Evolutionary conservation across 2,888 invertebrate genomes (phyloP).

Genomic region (Hydropsyche betteni): DNA sequence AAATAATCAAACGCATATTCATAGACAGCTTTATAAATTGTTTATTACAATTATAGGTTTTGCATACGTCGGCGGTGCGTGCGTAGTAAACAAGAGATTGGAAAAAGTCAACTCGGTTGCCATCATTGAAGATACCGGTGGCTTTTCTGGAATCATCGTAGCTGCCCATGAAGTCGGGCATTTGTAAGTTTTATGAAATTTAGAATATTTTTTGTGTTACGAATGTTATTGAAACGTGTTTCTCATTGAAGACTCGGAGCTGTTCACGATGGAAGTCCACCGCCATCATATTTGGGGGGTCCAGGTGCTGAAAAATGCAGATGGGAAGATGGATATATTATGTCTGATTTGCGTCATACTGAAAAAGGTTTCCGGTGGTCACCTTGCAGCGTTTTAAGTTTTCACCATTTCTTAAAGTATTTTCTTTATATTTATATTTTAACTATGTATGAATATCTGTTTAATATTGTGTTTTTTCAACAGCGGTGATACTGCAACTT

Average conservation of each 20-base stretch:
- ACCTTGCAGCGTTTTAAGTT: constrained; percentile 90
- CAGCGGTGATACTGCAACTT: constrained; percentile 94
- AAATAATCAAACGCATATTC: too few relatives aligned
- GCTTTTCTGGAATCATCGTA: constrained; percentile 95
- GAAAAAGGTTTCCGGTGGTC: constrained; percentile 96
- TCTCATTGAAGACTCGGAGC: constrained; percentile 78
- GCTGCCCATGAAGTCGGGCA: constrained; percentile 97
- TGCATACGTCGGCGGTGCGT: constrained; percentile 95
- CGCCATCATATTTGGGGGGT: constrained; percentile 92
- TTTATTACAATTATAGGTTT: constrained; percentile 72
- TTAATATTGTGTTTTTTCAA: constrained; percentile 54
- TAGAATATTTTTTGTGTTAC: neutral
- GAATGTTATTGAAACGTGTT: neutral
- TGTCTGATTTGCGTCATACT: constrained; percentile 93
- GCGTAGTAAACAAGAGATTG: constrained; percentile 92
- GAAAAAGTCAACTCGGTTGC: constrained; percentile 97
- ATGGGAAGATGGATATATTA: constrained; percentile 96
- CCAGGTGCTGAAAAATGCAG: constrained; percentile 94
- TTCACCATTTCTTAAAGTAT: constrained; percentile 95
- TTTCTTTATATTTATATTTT: constrained; percentile 54
- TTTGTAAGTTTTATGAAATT: constrained; percentile 73
- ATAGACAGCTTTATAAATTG: too few relatives aligned
- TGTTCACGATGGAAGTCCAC: constrained; percentile 96
- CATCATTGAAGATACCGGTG: constrained; percentile 95
- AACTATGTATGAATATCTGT: neutral